These are phyloP conservation scores for Eubasilissa splendida DNA, from an alignment of 2,888 invertebrate species.

Conservation along the genomic window DNA sequence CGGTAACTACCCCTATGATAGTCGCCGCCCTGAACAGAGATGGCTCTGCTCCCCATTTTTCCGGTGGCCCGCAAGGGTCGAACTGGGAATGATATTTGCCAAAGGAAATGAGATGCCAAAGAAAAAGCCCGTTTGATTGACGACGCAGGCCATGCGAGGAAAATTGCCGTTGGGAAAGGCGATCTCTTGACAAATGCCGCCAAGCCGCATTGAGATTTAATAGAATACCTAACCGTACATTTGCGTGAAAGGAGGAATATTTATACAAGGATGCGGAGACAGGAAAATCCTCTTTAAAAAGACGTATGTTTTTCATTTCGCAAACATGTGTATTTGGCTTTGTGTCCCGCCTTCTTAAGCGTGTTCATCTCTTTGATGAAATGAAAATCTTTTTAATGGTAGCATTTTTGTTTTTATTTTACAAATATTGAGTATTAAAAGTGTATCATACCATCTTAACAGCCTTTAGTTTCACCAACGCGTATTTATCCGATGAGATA, in stretches of 20 bases:
- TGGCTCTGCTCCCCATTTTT: too few species aligned
- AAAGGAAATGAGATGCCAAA: conserved; percentile 59
- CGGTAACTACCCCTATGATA: too few species aligned
- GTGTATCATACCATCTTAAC: not conserved
- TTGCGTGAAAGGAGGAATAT: not conserved
- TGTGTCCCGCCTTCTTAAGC: not conserved
- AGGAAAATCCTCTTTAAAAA: conserved; percentile 13
- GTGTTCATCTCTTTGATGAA: not conserved
- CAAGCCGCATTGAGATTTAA: conserved; percentile 40
- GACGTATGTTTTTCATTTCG: conserved; percentile 25
- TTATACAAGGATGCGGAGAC: conserved; percentile 18
- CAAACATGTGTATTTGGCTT: conserved; percentile 9
- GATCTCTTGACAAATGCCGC: conserved; percentile 50
- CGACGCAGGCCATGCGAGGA: conserved; percentile 52
- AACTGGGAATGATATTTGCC: conserved; percentile 45
- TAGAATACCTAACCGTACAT: conserved; percentile 21
- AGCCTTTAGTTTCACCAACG: not conserved
- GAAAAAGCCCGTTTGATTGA: conserved; percentile 59
- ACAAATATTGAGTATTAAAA: conserved; percentile 1
- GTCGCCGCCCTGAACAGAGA: too few species aligned
- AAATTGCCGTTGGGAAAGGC: conserved; percentile 51
- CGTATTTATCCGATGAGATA: not conserved
- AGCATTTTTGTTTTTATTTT: not conserved
- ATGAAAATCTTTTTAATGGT: not conserved
- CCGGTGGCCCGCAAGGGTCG: conserved; percentile 15